Evolutionary conservation across 2,113 vertebrate genomes (phyloP).

Genomic region (Platichthys stellatus): DNA sequence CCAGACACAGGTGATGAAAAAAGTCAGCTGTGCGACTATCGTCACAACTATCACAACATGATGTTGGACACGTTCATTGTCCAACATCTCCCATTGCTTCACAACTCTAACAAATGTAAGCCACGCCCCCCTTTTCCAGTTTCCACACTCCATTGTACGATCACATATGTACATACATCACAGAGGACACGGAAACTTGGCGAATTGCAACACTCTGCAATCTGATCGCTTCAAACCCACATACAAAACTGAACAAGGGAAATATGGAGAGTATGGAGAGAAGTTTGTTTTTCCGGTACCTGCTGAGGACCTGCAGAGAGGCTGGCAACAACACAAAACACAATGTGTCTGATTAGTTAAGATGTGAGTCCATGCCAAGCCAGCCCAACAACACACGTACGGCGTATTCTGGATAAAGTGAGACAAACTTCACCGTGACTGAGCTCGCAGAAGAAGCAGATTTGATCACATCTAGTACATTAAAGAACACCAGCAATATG

Average conservation of each 20-base stretch:
- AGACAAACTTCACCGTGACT: constrained; percentile 33
- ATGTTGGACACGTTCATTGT: background rate
- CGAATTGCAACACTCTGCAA: constrained; percentile 25
- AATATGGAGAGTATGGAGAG: constrained; percentile 44
- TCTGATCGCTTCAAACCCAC: constrained; percentile 8
- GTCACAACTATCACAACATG: background rate
- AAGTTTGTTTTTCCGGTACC: constrained; percentile 11
- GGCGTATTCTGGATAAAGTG: constrained; percentile 38
- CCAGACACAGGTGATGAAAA: background rate
- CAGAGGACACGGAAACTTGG: constrained; percentile 25
- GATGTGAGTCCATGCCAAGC: constrained; percentile 37
- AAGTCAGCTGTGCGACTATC: background rate
- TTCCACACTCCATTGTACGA: constrained; percentile 44
- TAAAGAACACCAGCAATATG: constrained; percentile 67
- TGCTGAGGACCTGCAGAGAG: constrained; percentile 21
- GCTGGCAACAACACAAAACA: constrained; percentile 36
- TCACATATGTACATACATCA: constrained; percentile 34
- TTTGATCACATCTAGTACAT: constrained; percentile 71
- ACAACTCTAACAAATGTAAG: constrained; percentile 26
- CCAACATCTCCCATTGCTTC: constrained; percentile 30
- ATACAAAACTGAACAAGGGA: constrained; percentile 21
- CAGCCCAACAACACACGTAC: constrained; percentile 32
- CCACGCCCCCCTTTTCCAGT: constrained; percentile 32
- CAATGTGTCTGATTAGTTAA: constrained; percentile 41
- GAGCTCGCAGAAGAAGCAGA: constrained; percentile 53